phyloP scores from a whole-genome alignment of 2,797 vertebrate genomes.

The Clamator glandarius region DNA sequence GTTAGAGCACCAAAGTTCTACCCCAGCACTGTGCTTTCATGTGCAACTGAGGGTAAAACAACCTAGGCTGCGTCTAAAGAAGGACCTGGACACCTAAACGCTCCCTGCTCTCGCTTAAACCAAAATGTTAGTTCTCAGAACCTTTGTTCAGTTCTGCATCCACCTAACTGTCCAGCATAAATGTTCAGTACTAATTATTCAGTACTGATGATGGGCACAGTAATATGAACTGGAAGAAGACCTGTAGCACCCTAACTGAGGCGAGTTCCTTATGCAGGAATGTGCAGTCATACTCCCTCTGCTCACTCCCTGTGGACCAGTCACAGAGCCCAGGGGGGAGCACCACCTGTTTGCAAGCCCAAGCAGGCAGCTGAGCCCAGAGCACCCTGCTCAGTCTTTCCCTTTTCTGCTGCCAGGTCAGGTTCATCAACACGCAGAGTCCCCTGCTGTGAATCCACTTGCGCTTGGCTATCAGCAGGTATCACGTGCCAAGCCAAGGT shows the following conservation, averaged over 20 bases:
- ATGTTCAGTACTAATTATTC: not conserved
- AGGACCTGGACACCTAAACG: not conserved
- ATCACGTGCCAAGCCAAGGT: not conserved
- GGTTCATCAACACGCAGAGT: rapidly evolving
- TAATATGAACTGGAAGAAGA: not conserved
- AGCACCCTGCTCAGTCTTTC: not conserved
- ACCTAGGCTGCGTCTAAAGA: not conserved
- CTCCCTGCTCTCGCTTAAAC: not conserved
- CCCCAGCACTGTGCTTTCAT: not conserved
- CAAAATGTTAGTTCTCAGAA: not conserved
- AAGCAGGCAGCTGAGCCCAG: not conserved
- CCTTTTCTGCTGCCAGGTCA: not conserved
- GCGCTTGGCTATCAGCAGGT: not conserved
- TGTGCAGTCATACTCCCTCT: too few species aligned
- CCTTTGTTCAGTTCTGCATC: not conserved
- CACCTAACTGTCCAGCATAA: not conserved
- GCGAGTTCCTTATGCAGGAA: not conserved
- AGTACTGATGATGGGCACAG: not conserved
- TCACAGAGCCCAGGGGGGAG: not conserved
- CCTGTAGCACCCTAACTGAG: not conserved
- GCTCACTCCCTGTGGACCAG: too few species aligned
- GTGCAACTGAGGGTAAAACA: not conserved
- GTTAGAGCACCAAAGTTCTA: not conserved
- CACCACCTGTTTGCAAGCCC: not conserved
- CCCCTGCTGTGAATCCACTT: rapidly evolving